Evolutionary conservation across 2,888 invertebrate genomes (phyloP).

Genomic region (Fragum whitleyi): DNA sequence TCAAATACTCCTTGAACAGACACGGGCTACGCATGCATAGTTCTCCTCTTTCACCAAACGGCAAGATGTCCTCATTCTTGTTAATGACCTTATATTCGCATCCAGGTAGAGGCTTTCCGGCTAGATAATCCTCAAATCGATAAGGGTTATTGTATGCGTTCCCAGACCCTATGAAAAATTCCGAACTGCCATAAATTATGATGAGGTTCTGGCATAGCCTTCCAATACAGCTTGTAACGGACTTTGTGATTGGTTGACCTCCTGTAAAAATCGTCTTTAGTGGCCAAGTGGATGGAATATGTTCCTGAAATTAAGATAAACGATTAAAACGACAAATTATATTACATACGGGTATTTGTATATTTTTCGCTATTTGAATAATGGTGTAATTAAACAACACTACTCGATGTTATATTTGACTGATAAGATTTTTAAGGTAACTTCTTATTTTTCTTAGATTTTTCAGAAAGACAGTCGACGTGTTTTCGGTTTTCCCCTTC

Average conservation of each 20-base stretch:
- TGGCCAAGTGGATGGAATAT: background rate
- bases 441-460: too few relatives aligned
- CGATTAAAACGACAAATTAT: too few relatives aligned
- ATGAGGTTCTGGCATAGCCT: constrained; percentile 1
- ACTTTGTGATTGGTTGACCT: constrained; percentile 19
- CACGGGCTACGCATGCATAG: constrained; percentile 33
- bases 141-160: constrained; percentile 7
- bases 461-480: too few relatives aligned
- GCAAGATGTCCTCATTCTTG: constrained; percentile 25
- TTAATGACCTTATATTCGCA: constrained; percentile 47
- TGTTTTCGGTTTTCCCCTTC: too few relatives aligned
- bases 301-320: too few relatives aligned
- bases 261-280: constrained; percentile 8
- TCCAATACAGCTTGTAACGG: background rate
- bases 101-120: constrained; percentile 23
- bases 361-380: too few relatives aligned
- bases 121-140: constrained; percentile 21
- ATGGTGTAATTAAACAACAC: too few relatives aligned
- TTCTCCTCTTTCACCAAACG: constrained; percentile 41
- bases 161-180: background rate
- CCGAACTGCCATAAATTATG: constrained; percentile 17
- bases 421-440: too few relatives aligned
- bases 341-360: too few relatives aligned
- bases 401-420: too few relatives aligned
- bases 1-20: constrained; percentile 37